These are phyloP conservation scores for Amazona guildingii DNA, from an alignment of 2,113 vertebrate species.

Conservation along the genomic window DNA sequence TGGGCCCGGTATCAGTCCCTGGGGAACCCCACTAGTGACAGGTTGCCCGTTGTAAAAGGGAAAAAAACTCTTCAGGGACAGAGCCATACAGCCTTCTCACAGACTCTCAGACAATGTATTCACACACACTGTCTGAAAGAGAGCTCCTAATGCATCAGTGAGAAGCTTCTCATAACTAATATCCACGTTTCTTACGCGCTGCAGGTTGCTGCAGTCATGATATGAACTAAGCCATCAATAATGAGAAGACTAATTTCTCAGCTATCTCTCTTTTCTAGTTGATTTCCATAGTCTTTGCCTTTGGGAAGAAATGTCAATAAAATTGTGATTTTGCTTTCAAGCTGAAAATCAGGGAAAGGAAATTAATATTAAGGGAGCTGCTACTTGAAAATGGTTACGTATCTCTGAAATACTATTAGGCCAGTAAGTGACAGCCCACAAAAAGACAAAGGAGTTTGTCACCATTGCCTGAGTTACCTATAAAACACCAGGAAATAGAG, in stretches of 20 bases:
- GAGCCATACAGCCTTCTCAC: background rate
- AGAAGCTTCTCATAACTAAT: background rate
- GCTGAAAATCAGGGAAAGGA: background rate
- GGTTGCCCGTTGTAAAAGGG: background rate
- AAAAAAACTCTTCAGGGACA: background rate
- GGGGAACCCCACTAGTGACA: background rate
- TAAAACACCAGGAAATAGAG: background rate
- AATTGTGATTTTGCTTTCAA: background rate
- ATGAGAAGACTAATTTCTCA: background rate
- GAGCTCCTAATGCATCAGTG: background rate
- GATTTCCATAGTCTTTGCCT: background rate
- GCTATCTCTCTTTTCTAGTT: background rate
- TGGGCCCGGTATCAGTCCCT: background rate
- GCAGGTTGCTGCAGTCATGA: background rate
- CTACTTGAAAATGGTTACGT: background rate
- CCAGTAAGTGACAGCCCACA: background rate
- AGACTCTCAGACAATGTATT: background rate
- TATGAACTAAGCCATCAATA: background rate
- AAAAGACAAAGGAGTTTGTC: background rate
- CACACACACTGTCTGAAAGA: background rate
- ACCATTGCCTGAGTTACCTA: background rate
- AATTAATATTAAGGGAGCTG: background rate
- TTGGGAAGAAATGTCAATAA: background rate
- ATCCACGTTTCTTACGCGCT: accelerated
- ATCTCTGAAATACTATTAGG: background rate